phyloP scores from a whole-genome alignment of 2,113 vertebrate species.

The Tychaedon coryphoeus region DNA sequence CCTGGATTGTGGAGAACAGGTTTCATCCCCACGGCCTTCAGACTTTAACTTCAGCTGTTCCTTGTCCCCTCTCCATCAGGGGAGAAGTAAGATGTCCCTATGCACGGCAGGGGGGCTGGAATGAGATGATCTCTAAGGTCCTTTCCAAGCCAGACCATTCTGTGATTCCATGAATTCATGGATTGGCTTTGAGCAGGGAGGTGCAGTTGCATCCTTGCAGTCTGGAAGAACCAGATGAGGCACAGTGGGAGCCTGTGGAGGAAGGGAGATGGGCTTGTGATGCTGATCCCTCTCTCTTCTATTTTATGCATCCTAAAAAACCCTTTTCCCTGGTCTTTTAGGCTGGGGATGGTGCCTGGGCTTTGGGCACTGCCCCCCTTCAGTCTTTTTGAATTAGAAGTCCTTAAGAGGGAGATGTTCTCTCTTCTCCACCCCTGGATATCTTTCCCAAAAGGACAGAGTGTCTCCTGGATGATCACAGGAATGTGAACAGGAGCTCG shows the following conservation, averaged over 20 bases:
- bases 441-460: not conserved
- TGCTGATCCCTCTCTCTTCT: not conserved
- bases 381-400: not conserved
- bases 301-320: not conserved
- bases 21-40: not conserved
- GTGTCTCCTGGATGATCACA: not conserved
- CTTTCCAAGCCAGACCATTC: not conserved
- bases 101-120: fast-evolving
- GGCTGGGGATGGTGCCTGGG: not conserved
- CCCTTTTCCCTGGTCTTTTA: not conserved
- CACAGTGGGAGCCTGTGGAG: not conserved
- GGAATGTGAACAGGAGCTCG: fast-evolving
- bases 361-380: not conserved
- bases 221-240: not conserved
- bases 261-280: not conserved
- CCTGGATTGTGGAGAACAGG: not conserved
- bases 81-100: not conserved
- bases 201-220: not conserved
- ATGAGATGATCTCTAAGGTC: not conserved
- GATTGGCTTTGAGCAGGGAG: not conserved
- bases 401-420: not conserved
- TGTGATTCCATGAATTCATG: not conserved
- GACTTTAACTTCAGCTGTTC: not conserved
- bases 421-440: not conserved
- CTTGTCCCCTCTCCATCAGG: not conserved